Percentiles rank a stretch among this genome's conserved stretches.
phyloP scores from a whole-genome alignment of 2,113 vertebrate genomes.

The Puntigrus tetrazona region DNA sequence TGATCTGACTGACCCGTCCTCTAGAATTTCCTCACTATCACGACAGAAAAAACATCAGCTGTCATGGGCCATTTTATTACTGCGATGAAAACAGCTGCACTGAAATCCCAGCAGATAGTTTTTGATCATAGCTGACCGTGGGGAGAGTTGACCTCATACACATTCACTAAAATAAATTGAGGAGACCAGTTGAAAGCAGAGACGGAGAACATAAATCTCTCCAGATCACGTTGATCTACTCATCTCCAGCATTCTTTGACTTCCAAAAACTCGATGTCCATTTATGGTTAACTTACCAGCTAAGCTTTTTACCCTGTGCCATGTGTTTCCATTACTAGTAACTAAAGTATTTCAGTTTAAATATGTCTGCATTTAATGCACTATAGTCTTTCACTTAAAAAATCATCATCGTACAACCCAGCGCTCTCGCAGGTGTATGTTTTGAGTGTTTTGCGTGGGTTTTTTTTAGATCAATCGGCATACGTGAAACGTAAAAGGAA shows the following conservation, averaged over 20 bases:
- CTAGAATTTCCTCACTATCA: conserved; percentile 9
- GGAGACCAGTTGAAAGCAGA: neutral
- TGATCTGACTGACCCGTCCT: neutral
- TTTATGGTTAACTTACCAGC: conserved; percentile 15
- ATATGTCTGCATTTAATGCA: neutral
- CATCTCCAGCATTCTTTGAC: conserved; percentile 27
- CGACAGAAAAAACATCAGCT: neutral
- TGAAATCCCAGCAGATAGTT: neutral
- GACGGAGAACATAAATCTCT: neutral
- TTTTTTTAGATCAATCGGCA: neutral
- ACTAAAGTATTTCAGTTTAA: neutral
- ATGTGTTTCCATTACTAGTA: neutral
- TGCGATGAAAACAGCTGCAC: neutral
- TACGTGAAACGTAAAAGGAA: neutral
- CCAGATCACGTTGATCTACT: conserved; percentile 11
- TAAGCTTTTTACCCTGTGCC: neutral
- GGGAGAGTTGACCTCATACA: conserved; percentile 3
- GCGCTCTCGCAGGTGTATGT: neutral
- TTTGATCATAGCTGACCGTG: conserved; percentile 1
- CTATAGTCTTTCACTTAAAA: neutral
- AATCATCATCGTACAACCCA: neutral
- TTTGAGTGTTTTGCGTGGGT: neutral
- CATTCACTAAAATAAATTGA: neutral
- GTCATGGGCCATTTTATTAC: conserved; percentile 6
- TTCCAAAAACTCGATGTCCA: neutral